These are phyloP conservation scores for Pteruthius melanotis DNA, from an alignment of 2,113 vertebrate species.

Conservation along the genomic window DNA sequence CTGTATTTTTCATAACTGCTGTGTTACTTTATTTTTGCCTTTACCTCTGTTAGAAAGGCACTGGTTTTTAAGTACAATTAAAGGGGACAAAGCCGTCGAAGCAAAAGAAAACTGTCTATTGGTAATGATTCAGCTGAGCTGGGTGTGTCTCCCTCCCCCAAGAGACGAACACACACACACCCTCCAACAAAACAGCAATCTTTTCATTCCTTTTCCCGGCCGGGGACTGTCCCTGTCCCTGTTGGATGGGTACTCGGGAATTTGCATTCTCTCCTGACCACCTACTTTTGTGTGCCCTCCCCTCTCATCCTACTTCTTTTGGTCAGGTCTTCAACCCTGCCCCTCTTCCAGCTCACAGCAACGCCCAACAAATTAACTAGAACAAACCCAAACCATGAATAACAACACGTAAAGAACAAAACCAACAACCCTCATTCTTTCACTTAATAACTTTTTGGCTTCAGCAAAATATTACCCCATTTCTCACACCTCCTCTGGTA, in stretches of 20 bases:
- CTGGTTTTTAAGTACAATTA: background rate
- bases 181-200: background rate
- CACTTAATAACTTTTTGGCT: background rate
- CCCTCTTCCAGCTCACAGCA: background rate
- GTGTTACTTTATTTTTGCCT: background rate
- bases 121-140: background rate
- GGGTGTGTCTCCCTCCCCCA: too few species aligned
- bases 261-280: background rate
- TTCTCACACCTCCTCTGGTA: background rate
- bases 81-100: background rate
- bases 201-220: too few species aligned
- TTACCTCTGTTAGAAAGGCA: background rate
- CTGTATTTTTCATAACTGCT: background rate
- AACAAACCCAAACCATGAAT: background rate
- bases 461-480: background rate
- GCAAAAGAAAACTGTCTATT: background rate
- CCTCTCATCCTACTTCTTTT: background rate
- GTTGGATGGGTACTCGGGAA: background rate
- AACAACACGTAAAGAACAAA: background rate
- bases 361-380: background rate
- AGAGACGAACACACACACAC: background rate
- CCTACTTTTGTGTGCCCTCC: background rate
- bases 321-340: rapidly evolving
- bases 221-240: rapidly evolving
- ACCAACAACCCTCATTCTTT: background rate